phyloP scores from a whole-genome alignment of 2,113 vertebrate species.

The Thymallus thymallus region DNA sequence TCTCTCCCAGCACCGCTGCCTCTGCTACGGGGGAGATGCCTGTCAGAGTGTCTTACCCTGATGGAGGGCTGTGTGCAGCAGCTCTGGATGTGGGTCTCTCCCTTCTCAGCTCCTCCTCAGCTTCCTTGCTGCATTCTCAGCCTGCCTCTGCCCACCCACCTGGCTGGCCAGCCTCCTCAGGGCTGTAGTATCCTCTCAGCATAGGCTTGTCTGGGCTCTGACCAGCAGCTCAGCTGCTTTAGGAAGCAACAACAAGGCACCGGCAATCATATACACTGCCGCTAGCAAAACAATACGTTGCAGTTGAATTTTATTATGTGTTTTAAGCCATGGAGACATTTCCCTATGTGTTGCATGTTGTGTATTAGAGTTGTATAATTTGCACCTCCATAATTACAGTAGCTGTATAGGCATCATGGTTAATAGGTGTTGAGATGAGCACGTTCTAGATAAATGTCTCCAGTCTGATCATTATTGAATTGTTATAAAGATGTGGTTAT shows the following conservation, averaged over 20 bases:
- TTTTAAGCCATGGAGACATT: too few relatives aligned
- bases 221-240: constrained; percentile 41
- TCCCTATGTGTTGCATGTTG: too few relatives aligned
- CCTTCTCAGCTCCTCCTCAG: constrained; percentile 59
- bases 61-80: constrained; percentile 64
- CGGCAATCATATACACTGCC: neutral
- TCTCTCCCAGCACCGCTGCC: neutral
- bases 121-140: constrained; percentile 63
- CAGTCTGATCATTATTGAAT: too few relatives aligned
- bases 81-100: constrained; percentile 52
- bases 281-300: too few relatives aligned
- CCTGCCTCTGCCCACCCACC: constrained; percentile 29
- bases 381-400: too few relatives aligned
- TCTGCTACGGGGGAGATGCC: constrained; percentile 38
- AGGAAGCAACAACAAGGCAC: constrained; percentile 40
- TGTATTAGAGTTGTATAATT: too few relatives aligned
- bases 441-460: too few relatives aligned
- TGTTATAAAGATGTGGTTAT: too few relatives aligned
- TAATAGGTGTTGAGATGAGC: too few relatives aligned
- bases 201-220: neutral
- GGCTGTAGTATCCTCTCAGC: constrained; percentile 16
- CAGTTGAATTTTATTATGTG: too few relatives aligned
- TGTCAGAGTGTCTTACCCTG: constrained; percentile 41
- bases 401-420: too few relatives aligned
- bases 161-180: constrained; percentile 38